Evolutionary conservation across 2,888 invertebrate species (phyloP).

Genomic region (Chorisops tibialis): DNA sequence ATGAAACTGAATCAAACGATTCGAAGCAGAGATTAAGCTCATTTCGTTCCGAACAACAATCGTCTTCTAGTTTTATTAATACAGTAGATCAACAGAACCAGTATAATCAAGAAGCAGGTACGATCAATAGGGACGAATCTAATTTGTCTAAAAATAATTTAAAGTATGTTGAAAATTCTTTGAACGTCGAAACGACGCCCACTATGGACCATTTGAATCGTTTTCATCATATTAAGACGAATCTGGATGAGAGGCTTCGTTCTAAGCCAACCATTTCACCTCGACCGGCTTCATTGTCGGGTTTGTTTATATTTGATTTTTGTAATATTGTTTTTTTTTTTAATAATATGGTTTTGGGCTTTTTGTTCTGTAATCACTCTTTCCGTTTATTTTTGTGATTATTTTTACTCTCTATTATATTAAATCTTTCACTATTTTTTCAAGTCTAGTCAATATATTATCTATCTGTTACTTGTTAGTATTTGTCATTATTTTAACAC

Average conservation of each 20-base stretch:
- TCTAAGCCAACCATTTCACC: slow-evolving; percentile 50
- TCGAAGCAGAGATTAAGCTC: slow-evolving; percentile 52
- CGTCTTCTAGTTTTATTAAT: not conserved
- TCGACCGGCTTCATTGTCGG: slow-evolving; percentile 52
- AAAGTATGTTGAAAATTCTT: not conserved
- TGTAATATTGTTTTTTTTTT: too few relatives aligned
- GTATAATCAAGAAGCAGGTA: not conserved
- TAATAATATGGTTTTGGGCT: too few relatives aligned
- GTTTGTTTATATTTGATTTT: slow-evolving; percentile 48
- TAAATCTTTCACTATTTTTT: too few relatives aligned
- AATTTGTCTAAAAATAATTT: not conserved
- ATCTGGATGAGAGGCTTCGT: slow-evolving; percentile 34
- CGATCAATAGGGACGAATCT: not conserved
- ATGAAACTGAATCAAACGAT: slow-evolving; percentile 29
- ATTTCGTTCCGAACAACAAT: slow-evolving; percentile 47
- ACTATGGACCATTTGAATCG: not conserved
- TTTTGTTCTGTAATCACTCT: too few relatives aligned
- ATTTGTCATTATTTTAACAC: too few relatives aligned
- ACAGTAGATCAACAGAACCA: not conserved
- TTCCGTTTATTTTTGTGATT: too few relatives aligned
- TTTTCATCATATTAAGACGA: slow-evolving; percentile 9
- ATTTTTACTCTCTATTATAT: too few relatives aligned
- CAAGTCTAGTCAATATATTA: too few relatives aligned
- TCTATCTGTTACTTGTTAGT: too few relatives aligned
- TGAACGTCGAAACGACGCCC: not conserved